Percentiles rank a stretch among this genome's conserved stretches.
Conservation (phyloP, 2,113 vertebrate genomes). For the Conger conger region DNA sequence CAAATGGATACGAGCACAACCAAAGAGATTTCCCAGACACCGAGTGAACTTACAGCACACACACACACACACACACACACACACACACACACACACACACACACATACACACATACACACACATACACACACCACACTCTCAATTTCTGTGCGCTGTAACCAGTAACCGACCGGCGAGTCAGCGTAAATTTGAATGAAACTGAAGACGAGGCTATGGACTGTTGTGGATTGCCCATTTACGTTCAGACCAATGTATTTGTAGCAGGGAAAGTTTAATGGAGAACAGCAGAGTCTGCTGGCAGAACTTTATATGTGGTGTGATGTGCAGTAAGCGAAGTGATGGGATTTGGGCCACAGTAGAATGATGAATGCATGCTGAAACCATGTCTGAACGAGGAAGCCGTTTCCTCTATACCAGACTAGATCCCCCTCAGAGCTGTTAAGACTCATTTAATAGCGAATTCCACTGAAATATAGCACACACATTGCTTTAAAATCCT, state of each 20-base stretch:
- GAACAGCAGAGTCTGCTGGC: slow-evolving; percentile 18
- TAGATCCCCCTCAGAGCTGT: slow-evolving; percentile 49
- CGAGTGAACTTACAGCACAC: too few species aligned
- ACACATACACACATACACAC: too few species aligned
- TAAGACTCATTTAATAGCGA: slow-evolving; percentile 57
- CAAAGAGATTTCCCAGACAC: too few species aligned
- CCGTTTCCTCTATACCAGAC: slow-evolving; percentile 46
- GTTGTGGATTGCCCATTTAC: neutral
- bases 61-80: too few species aligned
- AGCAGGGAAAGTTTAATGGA: neutral
- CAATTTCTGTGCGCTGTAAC: neutral
- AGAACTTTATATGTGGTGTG: slow-evolving; percentile 32
- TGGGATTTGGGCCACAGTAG: slow-evolving; percentile 29
- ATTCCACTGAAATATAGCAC: slow-evolving; percentile 51
- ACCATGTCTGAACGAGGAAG: slow-evolving; percentile 44
- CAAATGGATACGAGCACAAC: neutral
- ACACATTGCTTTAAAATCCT: slow-evolving; percentile 42
- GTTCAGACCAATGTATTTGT: neutral
- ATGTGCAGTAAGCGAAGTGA: slow-evolving; percentile 22
- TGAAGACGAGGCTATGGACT: neutral
- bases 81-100: too few species aligned
- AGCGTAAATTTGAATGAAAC: neutral
- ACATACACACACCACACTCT: neutral
- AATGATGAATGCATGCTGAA: slow-evolving; percentile 48
- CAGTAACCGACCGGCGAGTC: neutral